A percentile compares a stretch with the other conserved stretches of the same genome.
Conservation (phyloP, 2,113 vertebrate species). For the Orthonyx spaldingii region DNA sequence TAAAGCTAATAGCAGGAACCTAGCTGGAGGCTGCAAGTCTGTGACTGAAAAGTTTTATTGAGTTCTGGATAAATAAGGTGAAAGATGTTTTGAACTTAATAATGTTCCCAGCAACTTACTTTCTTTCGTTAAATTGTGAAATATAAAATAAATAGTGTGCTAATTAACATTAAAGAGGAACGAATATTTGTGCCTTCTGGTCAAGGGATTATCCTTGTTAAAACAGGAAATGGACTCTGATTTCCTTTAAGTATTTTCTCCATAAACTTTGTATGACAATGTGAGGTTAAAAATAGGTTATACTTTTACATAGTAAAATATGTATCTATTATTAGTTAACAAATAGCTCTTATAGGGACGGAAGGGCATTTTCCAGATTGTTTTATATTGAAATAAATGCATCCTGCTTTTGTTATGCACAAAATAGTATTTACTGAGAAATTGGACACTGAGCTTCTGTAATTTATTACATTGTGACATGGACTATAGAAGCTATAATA, state of each 20-base stretch:
- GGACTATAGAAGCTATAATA: background rate
- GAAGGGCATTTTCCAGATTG: background rate
- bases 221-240: conserved; percentile 40
- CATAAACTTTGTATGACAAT: conserved; percentile 1
- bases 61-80: conserved; percentile 15
- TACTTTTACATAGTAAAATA: background rate
- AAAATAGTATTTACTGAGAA: background rate
- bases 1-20: conserved; percentile 8
- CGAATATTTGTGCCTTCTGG: conserved; percentile 39
- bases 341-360: background rate
- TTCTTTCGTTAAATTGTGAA: conserved; percentile 6
- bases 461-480: background rate
- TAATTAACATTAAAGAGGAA: conserved; percentile 19
- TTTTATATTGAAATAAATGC: background rate
- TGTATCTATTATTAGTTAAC: background rate
- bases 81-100: conserved; percentile 29
- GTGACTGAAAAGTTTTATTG: conserved; percentile 38
- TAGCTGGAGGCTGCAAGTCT: conserved; percentile 43
- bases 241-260: conserved; percentile 44
- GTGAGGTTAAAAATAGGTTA: conserved; percentile 34
- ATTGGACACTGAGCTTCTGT: background rate
- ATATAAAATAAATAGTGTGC: background rate
- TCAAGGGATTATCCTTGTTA: conserved; percentile 50
- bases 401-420: background rate
- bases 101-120: background rate